phyloP scores from a whole-genome alignment of 2,888 invertebrate genomes.

The Oligia latruncula region DNA sequence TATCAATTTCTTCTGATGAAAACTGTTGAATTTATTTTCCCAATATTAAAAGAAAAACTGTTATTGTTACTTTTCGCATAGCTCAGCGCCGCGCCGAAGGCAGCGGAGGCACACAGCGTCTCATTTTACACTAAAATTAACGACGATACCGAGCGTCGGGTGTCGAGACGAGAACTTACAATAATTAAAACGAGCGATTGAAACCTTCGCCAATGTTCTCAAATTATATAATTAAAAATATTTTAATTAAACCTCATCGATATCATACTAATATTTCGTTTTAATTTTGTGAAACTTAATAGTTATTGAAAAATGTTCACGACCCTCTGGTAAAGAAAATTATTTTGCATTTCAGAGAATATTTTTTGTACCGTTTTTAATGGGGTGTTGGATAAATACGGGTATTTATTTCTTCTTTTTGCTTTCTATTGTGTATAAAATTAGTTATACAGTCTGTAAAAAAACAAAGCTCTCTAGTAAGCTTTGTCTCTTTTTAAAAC shows the following conservation, averaged over 20 bases:
- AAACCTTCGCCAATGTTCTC: conserved; percentile 79
- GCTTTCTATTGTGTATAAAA: conserved; percentile 3
- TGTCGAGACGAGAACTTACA: conserved; percentile 78
- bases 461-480: not conserved
- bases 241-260: conserved; percentile 78
- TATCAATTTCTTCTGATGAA: conserved; percentile 25
- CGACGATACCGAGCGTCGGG: conserved; percentile 77
- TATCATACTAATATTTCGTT: conserved; percentile 67
- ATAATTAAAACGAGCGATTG: conserved; percentile 82
- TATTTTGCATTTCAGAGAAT: conserved; percentile 32
- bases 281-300: conserved; percentile 68
- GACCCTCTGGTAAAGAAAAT: conserved; percentile 34
- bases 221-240: conserved; percentile 83
- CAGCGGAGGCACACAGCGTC: conserved; percentile 68
- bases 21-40: conserved; percentile 30
- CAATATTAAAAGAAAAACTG: conserved; percentile 46
- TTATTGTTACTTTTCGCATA: conserved; percentile 66
- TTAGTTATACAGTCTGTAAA: not conserved
- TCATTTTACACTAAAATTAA: conserved; percentile 81
- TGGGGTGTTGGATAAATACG: conserved; percentile 12
- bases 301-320: conserved; percentile 60
- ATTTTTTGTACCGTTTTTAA: conserved; percentile 22
- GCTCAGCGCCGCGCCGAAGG: conserved; percentile 60
- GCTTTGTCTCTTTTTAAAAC: not conserved
- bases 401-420: conserved; percentile 7